Evolutionary conservation across 2,113 vertebrate genomes (phyloP).

Genomic region (Oreochromis tanganicae): DNA sequence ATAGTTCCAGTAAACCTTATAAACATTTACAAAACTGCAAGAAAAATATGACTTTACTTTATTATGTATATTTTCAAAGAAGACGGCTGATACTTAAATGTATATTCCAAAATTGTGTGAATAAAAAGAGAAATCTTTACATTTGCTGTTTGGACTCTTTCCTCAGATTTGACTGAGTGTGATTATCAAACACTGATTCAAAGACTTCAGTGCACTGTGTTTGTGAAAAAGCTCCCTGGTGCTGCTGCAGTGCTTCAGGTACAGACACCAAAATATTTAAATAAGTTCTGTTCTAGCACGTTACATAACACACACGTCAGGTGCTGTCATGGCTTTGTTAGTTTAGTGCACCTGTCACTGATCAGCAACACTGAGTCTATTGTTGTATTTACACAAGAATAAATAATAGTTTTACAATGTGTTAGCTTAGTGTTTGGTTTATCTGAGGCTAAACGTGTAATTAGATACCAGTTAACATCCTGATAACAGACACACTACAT

Average conservation of each 20-base stretch:
- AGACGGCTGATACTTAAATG: background rate
- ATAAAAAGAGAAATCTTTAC: background rate
- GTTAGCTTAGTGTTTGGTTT: background rate
- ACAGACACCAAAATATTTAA: background rate
- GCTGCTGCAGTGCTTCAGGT: background rate
- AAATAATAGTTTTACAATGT: background rate
- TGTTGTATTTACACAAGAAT: background rate
- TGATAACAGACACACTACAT: background rate
- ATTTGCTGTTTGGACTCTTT: background rate
- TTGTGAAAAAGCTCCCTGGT: fast-evolving
- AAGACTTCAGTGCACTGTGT: background rate
- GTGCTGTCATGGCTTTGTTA: background rate
- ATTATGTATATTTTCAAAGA: background rate
- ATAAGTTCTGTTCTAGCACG: background rate
- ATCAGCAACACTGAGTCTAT: background rate
- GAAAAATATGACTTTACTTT: background rate
- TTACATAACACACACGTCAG: fast-evolving
- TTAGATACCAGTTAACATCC: background rate
- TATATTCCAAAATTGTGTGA: background rate
- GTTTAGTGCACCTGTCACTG: background rate
- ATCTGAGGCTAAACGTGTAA: background rate
- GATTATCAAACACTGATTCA: background rate
- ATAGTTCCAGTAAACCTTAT: background rate
- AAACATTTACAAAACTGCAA: background rate
- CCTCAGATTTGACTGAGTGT: background rate